Percentiles rank a stretch among this genome's conserved stretches.
Evolutionary conservation across 2,888 invertebrate genomes (phyloP).

Genomic region (Cremastinae sp.): DNA sequence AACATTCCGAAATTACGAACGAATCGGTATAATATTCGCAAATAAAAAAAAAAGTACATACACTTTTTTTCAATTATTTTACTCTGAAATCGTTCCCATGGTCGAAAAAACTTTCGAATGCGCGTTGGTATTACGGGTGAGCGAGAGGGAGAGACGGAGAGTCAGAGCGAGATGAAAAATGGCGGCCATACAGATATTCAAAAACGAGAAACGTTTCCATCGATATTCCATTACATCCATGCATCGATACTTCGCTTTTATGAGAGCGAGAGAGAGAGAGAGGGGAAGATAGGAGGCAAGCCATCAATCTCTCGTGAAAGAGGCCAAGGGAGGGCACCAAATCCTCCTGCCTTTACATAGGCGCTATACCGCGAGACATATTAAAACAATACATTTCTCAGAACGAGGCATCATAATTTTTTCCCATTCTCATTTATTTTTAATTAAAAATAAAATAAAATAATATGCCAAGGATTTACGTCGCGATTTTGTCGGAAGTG

Average conservation of each 20-base stretch:
- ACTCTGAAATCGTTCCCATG: too few species aligned
- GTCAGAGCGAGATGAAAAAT: background rate
- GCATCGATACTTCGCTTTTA: constrained; percentile 60
- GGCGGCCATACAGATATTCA: constrained; percentile 34
- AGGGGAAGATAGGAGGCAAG: constrained; percentile 33
- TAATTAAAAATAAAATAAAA: constrained; percentile 16
- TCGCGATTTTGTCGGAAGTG: background rate
- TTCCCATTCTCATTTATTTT: constrained; percentile 7
- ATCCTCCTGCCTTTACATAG: constrained; percentile 26
- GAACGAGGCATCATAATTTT: constrained; percentile 48
- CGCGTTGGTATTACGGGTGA: background rate
- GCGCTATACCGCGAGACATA: constrained; percentile 33
- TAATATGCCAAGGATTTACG: constrained; percentile 20
- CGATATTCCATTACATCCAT: constrained; percentile 61
- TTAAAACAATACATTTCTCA: constrained; percentile 54
- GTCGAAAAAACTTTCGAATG: too few species aligned
- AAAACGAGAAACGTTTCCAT: constrained; percentile 53
- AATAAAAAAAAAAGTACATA: too few species aligned
- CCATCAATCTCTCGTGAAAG: constrained; percentile 59
- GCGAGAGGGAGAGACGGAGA: background rate
- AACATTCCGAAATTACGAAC: too few species aligned
- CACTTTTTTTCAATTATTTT: too few species aligned
- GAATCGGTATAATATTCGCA: too few species aligned
- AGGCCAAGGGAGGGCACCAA: constrained; percentile 42
- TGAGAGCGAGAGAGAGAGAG: constrained; percentile 23